Conservation (phyloP, 2,888 invertebrate species). For the Dicycla oo region DNA sequence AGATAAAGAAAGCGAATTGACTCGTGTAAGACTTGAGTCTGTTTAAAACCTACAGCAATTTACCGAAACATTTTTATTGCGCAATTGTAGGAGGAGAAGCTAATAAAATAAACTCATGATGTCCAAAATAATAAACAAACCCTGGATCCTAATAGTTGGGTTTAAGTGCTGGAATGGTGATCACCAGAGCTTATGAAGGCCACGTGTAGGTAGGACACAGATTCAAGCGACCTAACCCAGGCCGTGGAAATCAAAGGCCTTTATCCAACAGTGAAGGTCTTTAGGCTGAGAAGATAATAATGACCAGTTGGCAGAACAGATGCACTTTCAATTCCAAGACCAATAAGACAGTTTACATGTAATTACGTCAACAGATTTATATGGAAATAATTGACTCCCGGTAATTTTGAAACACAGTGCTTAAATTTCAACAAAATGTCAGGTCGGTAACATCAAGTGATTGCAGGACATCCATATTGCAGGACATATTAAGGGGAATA, state of each 20-base stretch:
- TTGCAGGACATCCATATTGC: conserved; percentile 47
- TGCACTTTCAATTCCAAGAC: conserved; percentile 5
- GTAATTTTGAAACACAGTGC: conserved; percentile 20
- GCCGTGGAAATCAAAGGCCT: neutral
- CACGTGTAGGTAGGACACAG: neutral
- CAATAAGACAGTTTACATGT: conserved; percentile 1
- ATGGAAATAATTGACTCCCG: conserved; percentile 39
- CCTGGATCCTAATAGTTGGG: neutral
- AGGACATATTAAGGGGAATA: conserved; percentile 40
- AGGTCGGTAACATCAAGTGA: conserved; percentile 30
- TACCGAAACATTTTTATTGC: neutral
- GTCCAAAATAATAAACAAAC: neutral
- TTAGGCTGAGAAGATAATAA: neutral
- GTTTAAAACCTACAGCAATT: neutral
- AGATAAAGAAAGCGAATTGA: conserved; percentile 2
- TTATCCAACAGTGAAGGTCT: neutral
- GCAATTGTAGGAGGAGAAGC: neutral
- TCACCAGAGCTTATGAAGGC: neutral
- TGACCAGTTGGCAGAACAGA: neutral
- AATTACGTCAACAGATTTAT: conserved; percentile 17
- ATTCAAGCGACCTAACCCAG: neutral
- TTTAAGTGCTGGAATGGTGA: neutral
- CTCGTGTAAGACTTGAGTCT: neutral
- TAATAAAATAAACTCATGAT: neutral
- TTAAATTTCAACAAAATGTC: conserved; percentile 40